Evolutionary conservation across 2,797 vertebrate species (phyloP).

Genomic region (Falco columbarius): DNA sequence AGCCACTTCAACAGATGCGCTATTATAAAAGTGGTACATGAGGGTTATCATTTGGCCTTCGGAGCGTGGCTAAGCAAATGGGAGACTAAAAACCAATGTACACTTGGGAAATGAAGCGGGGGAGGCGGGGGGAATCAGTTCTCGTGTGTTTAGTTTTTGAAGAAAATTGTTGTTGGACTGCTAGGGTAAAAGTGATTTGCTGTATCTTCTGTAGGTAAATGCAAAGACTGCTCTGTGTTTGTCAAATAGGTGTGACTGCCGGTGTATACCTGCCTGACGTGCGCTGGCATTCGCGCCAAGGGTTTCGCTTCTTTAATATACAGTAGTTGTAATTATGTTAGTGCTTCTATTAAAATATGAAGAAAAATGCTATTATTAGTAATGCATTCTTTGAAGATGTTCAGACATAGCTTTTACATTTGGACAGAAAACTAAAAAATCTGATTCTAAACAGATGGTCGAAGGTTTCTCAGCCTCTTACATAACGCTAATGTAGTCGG

Average conservation of each 20-base stretch:
- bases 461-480: neutral
- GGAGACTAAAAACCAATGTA: neutral
- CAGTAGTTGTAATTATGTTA: neutral
- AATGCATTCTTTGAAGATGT: neutral
- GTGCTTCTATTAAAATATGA: neutral
- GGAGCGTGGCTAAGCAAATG: neutral
- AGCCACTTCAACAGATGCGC: neutral
- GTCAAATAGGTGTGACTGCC: neutral
- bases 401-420: neutral
- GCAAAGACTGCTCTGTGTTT: neutral
- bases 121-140: accelerated
- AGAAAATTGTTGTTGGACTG: neutral
- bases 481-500: accelerated
- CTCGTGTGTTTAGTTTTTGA: neutral
- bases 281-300: neutral
- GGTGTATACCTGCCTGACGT: neutral
- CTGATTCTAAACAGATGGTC: neutral
- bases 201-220: neutral
- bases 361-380: neutral
- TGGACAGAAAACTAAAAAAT: neutral
- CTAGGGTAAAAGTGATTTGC: neutral
- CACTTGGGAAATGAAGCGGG: neutral
- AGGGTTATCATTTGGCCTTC: neutral
- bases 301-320: neutral
- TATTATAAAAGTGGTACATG: accelerated